Base-by-base conservation (phyloP, 2,888 invertebrate species). In the Plebejus anna region DNA sequence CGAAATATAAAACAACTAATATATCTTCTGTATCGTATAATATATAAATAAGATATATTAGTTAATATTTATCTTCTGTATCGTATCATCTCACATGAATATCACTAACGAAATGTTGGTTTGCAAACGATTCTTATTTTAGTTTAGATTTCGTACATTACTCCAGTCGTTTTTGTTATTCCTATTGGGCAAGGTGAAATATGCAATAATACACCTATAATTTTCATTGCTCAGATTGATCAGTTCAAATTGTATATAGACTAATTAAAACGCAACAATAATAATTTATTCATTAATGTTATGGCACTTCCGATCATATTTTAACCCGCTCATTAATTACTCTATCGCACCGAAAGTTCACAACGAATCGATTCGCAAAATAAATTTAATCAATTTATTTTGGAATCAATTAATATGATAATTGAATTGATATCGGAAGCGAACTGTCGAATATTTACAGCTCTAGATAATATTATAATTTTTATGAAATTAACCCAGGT, bases 331-430 rank as follows among this genome's bases (percentile, higher is more conserved):
- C 73, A 7, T 73, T 51, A 73, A 73, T 73, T 32, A 73, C 73
- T 51, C 73, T 73, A 73, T 73, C 47, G 32, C 32, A 51, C 36
- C 2, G 42, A 47, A 51, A 55, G 73, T 73, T 55, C 28, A 55
- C 1, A 55, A 73, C 16, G 47, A 73, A 73, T 73, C 28, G 55
- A 73, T 28, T 73, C 55, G 32, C 55, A 51, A 28, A 73, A 73
- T 73, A 16, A 73, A 73, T 73, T 55, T 73, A 22, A 73, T 73
- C 5, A 32, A 73, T 51, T 73, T 51, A 73, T 73, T 73, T 73
- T 32, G 32, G 32, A 51, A 55, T 16, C 51, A 73, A 73, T 73
- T 73, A 55, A 73, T 73, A 32, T 73, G 55, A 51, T 73, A 73
- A 73, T 73, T 55, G 16, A 73, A 73, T 38, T 42, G 66, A 66